Evolutionary conservation across 2,113 vertebrate species (phyloP), one percentile per base, ranked within the genome.

Genomic region (Rhabdornis inornatus): DNA sequence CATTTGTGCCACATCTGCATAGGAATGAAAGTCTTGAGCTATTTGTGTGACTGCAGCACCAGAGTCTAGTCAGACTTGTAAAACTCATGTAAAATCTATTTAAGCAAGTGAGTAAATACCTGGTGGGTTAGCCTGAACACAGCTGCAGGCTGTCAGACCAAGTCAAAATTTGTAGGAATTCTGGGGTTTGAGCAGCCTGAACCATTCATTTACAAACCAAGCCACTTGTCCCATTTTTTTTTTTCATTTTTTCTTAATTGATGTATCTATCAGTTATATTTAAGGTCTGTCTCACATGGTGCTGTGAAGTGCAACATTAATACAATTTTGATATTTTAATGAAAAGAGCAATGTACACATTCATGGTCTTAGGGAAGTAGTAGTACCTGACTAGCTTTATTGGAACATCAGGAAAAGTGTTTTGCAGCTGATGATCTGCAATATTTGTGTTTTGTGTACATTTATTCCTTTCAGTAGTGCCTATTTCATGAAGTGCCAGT

Each of bases 401-500:
- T 83, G 63, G 55, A 87, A 80, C 17, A 71, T 53, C 14, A 66
- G 20, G 57, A 71, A 53, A 71, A 89, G 45, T 28, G 22, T 61
- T 90, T 94, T 94, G 70, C n/a, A 91, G 55, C 42, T 69, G 52
- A 79, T 82, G 10, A 92, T 28, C 77, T 89, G 57, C 92, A 84
- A 69, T 18, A 69, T 79, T 49, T 71, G 22, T 64, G 27, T 75
- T 50, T 92, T 3, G 0, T 59, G 70, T 74, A 63, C 11, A 53
- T 22, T 79, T 76, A 9, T 56, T 74, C 17, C 63, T 74, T 90
- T 91, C 31, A 80, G 55, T 44, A 85, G 37, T 37, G 55, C 55
- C 23, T 80, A 57, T 61, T 94, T 95, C 69, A 88, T n/a, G n/a
- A n/a, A n/a, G 30, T 60, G 53, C 39, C 25, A 70, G 47, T 44